Percentiles rank a stretch among this genome's conserved stretches.
phyloP scores from a whole-genome alignment of 2,113 vertebrate species.

The Toxotes jaculatrix region DNA sequence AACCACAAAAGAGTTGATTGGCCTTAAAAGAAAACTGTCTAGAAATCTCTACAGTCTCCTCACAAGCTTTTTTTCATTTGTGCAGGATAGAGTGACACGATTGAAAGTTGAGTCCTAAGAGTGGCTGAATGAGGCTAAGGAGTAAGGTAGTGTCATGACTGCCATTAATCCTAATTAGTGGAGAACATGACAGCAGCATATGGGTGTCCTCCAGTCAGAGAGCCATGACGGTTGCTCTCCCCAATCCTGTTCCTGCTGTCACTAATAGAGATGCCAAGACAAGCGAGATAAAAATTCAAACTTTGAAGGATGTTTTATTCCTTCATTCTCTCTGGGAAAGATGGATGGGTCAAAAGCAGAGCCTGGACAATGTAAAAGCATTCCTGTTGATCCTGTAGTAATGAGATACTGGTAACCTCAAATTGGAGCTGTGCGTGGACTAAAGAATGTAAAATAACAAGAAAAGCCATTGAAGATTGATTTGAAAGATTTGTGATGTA shows the following conservation, averaged over 20 bases:
- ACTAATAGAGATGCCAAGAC: constrained; percentile 51
- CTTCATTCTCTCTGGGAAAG: constrained; percentile 43
- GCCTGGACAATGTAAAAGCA: constrained; percentile 64
- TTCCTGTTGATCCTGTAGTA: constrained; percentile 55
- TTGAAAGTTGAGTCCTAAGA: constrained; percentile 48
- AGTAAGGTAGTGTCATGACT: constrained; percentile 53
- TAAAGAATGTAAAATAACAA: constrained; percentile 45
- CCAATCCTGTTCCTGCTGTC: constrained; percentile 53
- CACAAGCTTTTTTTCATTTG: background rate
- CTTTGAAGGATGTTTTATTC: constrained; percentile 56
- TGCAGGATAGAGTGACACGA: background rate
- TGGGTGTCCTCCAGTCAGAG: constrained; percentile 61
- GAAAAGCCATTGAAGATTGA: constrained; percentile 61
- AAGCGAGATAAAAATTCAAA: constrained; percentile 56
- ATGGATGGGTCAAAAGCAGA: constrained; percentile 58
- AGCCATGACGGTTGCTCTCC: constrained; percentile 47
- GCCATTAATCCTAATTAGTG: constrained; percentile 80
- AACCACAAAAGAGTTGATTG: constrained; percentile 27
- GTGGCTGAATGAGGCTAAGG: constrained; percentile 36
- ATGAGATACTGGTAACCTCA: constrained; percentile 35
- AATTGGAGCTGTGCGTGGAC: constrained; percentile 13
- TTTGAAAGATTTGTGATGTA: constrained; percentile 48
- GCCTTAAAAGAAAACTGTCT: constrained; percentile 40
- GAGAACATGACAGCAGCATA: constrained; percentile 76
- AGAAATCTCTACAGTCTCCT: constrained; percentile 19